Percentiles rank a stretch among this genome's conserved stretches.
phyloP scores from a whole-genome alignment of 2,888 invertebrate genomes.

The Agrochola macilenta region DNA sequence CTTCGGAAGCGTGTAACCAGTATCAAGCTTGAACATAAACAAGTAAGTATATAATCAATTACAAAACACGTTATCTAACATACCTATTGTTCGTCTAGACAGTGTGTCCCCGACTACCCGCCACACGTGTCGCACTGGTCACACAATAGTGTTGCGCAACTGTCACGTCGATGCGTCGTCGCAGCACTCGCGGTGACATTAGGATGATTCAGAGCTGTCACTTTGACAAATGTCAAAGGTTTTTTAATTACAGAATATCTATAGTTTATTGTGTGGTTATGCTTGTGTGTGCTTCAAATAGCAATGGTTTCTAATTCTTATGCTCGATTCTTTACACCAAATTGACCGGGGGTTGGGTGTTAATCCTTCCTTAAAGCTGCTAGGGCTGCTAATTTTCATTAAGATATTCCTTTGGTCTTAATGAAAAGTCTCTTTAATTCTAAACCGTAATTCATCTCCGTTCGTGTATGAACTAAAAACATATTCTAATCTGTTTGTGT shows the following conservation, averaged over 20 bases:
- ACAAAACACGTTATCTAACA: slow-evolving; percentile 67
- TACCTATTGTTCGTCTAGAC: slow-evolving; percentile 67
- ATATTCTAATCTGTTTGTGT: slow-evolving; percentile 29
- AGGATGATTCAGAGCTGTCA: slow-evolving; percentile 50
- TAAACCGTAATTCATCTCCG: slow-evolving; percentile 4
- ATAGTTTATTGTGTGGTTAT: background rate
- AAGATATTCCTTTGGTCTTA: background rate
- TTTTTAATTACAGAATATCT: background rate
- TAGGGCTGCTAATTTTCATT: background rate
- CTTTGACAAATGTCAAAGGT: slow-evolving; percentile 53
- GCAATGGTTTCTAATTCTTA: background rate
- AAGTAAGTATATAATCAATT: slow-evolving; percentile 52
- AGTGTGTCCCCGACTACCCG: slow-evolving; percentile 60
- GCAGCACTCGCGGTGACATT: slow-evolving; percentile 43
- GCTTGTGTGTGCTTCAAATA: background rate
- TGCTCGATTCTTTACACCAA: background rate
- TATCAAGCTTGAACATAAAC: slow-evolving; percentile 45
- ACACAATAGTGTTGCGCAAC: slow-evolving; percentile 62
- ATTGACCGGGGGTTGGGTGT: too few species aligned
- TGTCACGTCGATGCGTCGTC: slow-evolving; percentile 37
- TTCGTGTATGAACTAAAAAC: slow-evolving; percentile 46
- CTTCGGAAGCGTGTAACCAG: slow-evolving; percentile 31
- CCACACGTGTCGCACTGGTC: slow-evolving; percentile 55
- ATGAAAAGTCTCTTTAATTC: background rate
- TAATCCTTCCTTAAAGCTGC: background rate